Base-by-base conservation (phyloP, 2,888 invertebrate species). In the Lasioglossum leucozonium region DNA sequence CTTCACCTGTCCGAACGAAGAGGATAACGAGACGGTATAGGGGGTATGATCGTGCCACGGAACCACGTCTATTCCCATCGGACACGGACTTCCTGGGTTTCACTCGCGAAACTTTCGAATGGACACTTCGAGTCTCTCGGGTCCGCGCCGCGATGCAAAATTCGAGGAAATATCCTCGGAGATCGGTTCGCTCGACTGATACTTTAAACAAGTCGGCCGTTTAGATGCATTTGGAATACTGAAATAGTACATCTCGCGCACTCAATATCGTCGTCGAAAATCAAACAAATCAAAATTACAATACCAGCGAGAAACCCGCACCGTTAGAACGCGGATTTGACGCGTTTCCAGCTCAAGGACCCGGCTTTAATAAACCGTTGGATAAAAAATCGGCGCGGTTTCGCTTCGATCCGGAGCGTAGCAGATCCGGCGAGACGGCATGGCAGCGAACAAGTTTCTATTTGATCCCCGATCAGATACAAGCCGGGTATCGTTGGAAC, bases 21-120 rank as follows among this genome's bases (percentile, higher is more conserved):
- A 26, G 71, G 77, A 82, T 77, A 85, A 77, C 77, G 74, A 47
- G 47, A 62, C 77, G 77, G n/a, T 37, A 26, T 26, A 65, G 30
- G 30, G 72, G n/a, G 40, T 51, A 58, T 26, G 85, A 5, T 34
- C 78, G 71, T 72, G 67, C 34, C 67, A 47, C 67, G 82, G 76
- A 82, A 79, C 55, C 44, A 47, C 47, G 72, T 80, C 62, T 73
- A 80, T 77, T 80, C 51, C 77, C 55, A 51, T 30, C 37, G n/a
- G 77, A 51, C 30, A n/a, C 47, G 22, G 30, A 74, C 67, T 62
- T 65, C 51, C 74, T 44, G 30, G 18, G 10, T 18, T 44, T 18
- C 8, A 18, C 22, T 67, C 11, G n/a, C 69, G 16, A 65, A 65
- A 65, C 65, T 58, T 58, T 26, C 26, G 26, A 58, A 65, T 34